A percentile compares a stretch with the other conserved stretches of the same genome.
Conservation (phyloP, 2,113 vertebrate species). For the Poicephalus meyeri region DNA sequence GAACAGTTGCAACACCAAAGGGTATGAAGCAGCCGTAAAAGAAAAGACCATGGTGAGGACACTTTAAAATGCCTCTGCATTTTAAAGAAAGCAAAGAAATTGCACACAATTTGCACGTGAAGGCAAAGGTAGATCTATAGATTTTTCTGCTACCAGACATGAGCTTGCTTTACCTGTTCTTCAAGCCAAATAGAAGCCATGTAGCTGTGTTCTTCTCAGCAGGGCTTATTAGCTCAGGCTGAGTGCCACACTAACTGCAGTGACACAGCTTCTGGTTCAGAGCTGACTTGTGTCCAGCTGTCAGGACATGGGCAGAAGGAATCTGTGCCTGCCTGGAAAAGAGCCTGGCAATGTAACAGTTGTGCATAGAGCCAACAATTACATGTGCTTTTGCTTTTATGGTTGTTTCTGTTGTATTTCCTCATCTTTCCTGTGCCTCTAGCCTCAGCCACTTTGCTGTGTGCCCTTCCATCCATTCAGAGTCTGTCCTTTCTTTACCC, state of each 20-base stretch:
- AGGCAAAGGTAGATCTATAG: not conserved
- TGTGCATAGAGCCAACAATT: not conserved
- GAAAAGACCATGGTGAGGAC: not conserved
- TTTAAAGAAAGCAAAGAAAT: not conserved
- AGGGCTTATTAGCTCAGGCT: slow-evolving; percentile 7
- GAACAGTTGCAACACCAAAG: not conserved
- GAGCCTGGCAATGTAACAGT: accelerated
- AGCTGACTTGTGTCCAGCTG: not conserved
- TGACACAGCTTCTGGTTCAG: not conserved
- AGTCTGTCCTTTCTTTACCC: not conserved
- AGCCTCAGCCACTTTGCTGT: not conserved
- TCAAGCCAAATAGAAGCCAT: not conserved
- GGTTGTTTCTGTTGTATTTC: not conserved
- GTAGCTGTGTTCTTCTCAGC: not conserved
- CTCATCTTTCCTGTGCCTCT: not conserved
- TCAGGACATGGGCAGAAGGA: not conserved
- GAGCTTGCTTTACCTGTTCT: not conserved
- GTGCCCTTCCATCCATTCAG: not conserved
- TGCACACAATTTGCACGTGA: not conserved
- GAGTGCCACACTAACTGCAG: not conserved
- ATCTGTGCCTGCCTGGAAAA: not conserved
- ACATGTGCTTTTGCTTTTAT: not conserved
- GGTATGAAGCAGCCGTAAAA: not conserved
- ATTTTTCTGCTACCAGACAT: not conserved
- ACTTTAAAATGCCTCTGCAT: not conserved